phyloP scores from a whole-genome alignment of 35 echinoderm and acorn worm genomes.

The Ptychodera flava region DNA sequence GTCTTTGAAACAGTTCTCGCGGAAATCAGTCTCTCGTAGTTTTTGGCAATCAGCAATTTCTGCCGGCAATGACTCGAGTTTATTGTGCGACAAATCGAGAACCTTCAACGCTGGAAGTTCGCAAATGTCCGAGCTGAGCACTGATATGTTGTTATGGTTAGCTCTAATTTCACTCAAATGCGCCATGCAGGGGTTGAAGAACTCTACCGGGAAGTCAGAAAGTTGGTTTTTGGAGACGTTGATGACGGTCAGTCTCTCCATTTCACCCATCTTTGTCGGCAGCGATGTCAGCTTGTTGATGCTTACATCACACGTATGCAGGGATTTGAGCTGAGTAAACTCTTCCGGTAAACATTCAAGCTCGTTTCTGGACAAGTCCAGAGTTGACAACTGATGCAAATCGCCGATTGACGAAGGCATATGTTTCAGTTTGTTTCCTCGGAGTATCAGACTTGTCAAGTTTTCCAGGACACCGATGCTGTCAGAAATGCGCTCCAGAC shows the following conservation, averaged over 20 bases:
- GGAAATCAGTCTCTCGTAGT: constrained; percentile 56
- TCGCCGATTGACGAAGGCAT: constrained; percentile 49
- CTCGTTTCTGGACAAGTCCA: constrained; percentile 77
- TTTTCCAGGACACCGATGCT: constrained; percentile 52
- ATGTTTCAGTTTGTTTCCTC: constrained; percentile 50
- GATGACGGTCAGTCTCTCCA: constrained; percentile 42
- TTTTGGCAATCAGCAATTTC: constrained; percentile 57
- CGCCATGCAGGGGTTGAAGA: constrained; percentile 29
- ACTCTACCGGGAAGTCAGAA: constrained; percentile 4
- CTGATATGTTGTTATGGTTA: constrained; percentile 47
- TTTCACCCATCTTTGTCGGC: constrained; percentile 30
- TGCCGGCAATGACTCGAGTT: constrained; percentile 42
- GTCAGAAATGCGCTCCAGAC: constrained; percentile 26
- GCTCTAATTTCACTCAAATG: constrained; percentile 70
- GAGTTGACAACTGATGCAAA: constrained; percentile 38
- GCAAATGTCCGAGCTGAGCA: constrained; percentile 21
- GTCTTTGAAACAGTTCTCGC: constrained; percentile 75
- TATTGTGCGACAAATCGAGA: constrained; percentile 64
- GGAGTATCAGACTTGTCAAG: constrained; percentile 58
- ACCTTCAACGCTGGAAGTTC: constrained; percentile 50
- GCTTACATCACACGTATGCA: constrained; percentile 68
- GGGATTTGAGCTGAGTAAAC: constrained; percentile 34
- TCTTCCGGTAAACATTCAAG: constrained; percentile 40
- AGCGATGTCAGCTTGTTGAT: constrained; percentile 51
- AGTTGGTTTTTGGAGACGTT: constrained; percentile 74